Evolutionary conservation across 2,888 invertebrate species (phyloP).

Genomic region (Aleiodes leptofemur): DNA sequence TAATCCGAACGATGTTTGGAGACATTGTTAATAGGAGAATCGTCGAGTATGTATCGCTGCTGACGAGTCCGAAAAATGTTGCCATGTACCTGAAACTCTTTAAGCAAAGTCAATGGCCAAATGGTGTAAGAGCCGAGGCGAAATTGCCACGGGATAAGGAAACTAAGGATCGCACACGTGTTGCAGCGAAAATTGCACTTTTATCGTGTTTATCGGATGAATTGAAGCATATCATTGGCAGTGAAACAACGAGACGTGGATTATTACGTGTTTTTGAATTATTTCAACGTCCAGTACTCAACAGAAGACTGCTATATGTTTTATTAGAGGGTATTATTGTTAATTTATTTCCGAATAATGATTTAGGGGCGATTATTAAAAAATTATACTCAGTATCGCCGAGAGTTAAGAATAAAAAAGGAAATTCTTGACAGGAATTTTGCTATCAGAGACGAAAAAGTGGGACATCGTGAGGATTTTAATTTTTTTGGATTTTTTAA

Average conservation of each 20-base stretch:
- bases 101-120: conserved; percentile 83
- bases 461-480: background rate
- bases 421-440: conserved; percentile 61
- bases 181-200: conserved; percentile 91
- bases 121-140: conserved; percentile 78
- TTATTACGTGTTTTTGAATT: conserved; percentile 90
- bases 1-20: conserved; percentile 88
- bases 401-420: conserved; percentile 66
- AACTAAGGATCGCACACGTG: conserved; percentile 85
- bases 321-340: conserved; percentile 88
- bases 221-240: conserved; percentile 91
- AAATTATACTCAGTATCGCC: conserved; percentile 84
- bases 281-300: conserved; percentile 90
- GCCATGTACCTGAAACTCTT: conserved; percentile 90
- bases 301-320: conserved; percentile 89
- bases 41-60: conserved; percentile 88
- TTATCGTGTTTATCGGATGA: conserved; percentile 93
- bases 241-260: conserved; percentile 90
- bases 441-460: conserved; percentile 26
- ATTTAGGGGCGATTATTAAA: conserved; percentile 83
- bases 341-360: conserved; percentile 88
- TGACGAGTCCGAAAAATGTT: conserved; percentile 92
- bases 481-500: too few species aligned
- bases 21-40: conserved; percentile 91
- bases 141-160: conserved; percentile 77